These are phyloP conservation scores for Rhinolophus ferrumequinum DNA, from an alignment of 2,113 vertebrate species.

Conservation along the genomic window DNA sequence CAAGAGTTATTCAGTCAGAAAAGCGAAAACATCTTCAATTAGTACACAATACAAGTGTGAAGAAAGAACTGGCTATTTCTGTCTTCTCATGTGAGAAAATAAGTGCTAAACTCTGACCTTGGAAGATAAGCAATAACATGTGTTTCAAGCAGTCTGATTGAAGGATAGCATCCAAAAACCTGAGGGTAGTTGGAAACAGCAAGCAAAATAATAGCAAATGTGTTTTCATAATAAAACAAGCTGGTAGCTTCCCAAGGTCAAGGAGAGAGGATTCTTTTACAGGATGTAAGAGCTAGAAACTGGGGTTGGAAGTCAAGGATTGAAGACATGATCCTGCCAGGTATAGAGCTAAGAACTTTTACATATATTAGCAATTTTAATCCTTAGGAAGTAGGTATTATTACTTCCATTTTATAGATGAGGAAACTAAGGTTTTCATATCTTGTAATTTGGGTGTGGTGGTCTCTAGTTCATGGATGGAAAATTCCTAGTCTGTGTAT, in stretches of 20 bases:
- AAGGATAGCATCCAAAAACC: constrained; percentile 6
- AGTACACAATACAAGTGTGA: background rate
- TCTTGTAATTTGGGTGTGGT: background rate
- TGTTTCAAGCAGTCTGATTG: constrained; percentile 38
- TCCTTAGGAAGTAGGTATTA: background rate
- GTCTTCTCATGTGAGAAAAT: constrained; percentile 19
- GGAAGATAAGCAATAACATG: constrained; percentile 15
- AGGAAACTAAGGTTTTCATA: background rate
- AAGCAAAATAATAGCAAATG: constrained; percentile 45
- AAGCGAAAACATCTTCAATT: background rate
- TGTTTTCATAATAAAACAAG: constrained; percentile 57
- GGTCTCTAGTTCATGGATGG: background rate
- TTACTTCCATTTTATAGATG: background rate
- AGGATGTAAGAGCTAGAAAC: background rate
- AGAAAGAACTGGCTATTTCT: background rate
- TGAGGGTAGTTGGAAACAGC: constrained; percentile 11
- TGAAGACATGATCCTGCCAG: background rate
- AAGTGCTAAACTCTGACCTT: constrained; percentile 41
- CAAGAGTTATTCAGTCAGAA: background rate
- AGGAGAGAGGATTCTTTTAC: background rate
- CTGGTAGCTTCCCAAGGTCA: background rate
- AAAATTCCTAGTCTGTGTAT: background rate
- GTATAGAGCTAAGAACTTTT: background rate
- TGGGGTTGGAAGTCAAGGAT: background rate
- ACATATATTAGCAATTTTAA: background rate